phyloP scores from a whole-genome alignment of 2,797 vertebrate genomes.

The Taeniopygia guttata region DNA sequence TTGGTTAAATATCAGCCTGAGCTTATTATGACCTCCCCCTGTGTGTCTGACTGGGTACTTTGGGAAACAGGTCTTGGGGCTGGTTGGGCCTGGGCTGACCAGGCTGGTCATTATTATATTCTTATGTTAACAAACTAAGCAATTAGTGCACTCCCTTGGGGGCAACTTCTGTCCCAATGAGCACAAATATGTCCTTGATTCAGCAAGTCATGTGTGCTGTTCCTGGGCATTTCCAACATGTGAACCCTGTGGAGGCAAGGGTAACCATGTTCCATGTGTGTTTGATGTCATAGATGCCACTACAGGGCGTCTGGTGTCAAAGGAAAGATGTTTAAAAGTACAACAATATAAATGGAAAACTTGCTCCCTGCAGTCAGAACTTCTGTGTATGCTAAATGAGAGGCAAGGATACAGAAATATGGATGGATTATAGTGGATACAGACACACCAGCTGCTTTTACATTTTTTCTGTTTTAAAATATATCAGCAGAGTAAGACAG shows the following conservation, averaged over 20 bases:
- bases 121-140: not conserved
- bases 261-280: rapidly evolving
- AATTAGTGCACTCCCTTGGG: not conserved
- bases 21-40: not conserved
- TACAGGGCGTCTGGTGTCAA: not conserved
- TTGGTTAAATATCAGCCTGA: not conserved
- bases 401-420: not conserved
- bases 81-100: not conserved
- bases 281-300: not conserved
- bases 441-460: not conserved
- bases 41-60: not conserved
- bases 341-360: not conserved
- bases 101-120: not conserved
- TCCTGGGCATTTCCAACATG: not conserved
- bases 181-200: not conserved
- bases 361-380: not conserved
- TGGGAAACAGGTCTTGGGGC: not conserved
- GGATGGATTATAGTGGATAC: not conserved
- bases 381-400: not conserved
- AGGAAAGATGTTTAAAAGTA: not conserved
- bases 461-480: not conserved
- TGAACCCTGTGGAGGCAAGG: not conserved
- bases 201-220: not conserved
- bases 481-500: not conserved
- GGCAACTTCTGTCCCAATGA: not conserved